phyloP scores from a whole-genome alignment of 1,140 invertebrate species.

The Ceratina australensis region DNA sequence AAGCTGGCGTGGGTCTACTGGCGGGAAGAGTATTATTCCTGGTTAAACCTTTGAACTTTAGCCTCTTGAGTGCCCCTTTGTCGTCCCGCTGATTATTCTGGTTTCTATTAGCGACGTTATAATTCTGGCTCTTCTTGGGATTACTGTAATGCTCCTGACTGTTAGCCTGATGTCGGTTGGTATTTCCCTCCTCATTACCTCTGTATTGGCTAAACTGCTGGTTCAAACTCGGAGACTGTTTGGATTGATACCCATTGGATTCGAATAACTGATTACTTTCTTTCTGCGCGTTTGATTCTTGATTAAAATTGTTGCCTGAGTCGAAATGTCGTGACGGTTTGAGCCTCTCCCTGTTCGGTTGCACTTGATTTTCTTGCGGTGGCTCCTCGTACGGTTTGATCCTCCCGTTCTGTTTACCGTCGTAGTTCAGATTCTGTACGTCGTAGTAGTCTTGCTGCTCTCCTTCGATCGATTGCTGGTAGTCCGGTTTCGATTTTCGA shows the following conservation, averaged over 20 bases:
- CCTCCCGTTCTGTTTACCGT: slow-evolving; percentile 74
- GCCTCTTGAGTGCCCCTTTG: slow-evolving; percentile 56
- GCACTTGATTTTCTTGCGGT: slow-evolving; percentile 68
- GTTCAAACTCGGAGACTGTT: slow-evolving; percentile 41
- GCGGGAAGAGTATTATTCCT: slow-evolving; percentile 53
- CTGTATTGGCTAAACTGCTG: slow-evolving; percentile 65
- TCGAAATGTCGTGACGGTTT: slow-evolving; percentile 64
- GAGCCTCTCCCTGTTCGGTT: slow-evolving; percentile 52
- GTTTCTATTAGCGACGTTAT: slow-evolving; percentile 50
- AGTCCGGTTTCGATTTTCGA: slow-evolving; percentile 77
- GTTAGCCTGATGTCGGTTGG: slow-evolving; percentile 60
- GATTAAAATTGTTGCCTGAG: slow-evolving; percentile 65
- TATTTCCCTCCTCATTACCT: slow-evolving; percentile 55
- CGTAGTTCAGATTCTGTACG: slow-evolving; percentile 71
- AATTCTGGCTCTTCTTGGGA: slow-evolving; percentile 60
- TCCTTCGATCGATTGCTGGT: slow-evolving; percentile 68
- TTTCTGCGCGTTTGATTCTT: slow-evolving; percentile 36
- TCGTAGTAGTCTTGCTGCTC: slow-evolving; percentile 65
- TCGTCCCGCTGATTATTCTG: slow-evolving; percentile 63
- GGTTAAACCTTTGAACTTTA: slow-evolving; percentile 62
- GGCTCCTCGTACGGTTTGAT: slow-evolving; percentile 71
- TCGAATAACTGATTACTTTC: slow-evolving; percentile 17
- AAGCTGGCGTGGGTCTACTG: slow-evolving; percentile 63
- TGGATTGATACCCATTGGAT: slow-evolving; percentile 32
- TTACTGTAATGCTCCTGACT: slow-evolving; percentile 61